phyloP scores from a whole-genome alignment of 1,140 invertebrate species.

The Drosophila carrolli region DNA sequence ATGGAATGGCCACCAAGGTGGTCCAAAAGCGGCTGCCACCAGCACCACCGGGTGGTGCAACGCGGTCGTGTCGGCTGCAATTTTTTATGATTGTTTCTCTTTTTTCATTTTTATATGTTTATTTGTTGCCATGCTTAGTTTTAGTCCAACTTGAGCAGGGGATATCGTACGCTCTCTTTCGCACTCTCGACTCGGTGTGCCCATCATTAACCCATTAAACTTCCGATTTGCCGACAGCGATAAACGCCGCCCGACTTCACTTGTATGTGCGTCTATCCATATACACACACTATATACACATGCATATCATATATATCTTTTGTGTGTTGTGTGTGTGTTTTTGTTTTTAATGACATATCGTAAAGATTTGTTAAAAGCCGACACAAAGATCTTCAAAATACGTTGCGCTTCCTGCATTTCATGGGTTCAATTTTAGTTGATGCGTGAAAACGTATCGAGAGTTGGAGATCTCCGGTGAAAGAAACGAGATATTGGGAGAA shows the following conservation, averaged over 20 bases:
- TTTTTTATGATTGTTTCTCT: conserved; percentile 74
- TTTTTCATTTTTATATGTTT: conserved; percentile 81
- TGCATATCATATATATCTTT: neutral
- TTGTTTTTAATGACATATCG: conserved; percentile 80
- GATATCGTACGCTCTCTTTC: conserved; percentile 19
- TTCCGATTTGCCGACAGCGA: conserved; percentile 83
- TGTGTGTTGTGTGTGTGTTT: conserved; percentile 32
- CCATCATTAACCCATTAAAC: conserved; percentile 83
- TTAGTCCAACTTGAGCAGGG: conserved; percentile 11
- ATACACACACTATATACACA: neutral
- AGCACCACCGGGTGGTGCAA: conserved; percentile 69
- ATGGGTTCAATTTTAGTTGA: conserved; percentile 65
- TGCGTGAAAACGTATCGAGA: conserved; percentile 66
- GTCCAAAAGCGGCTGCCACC: conserved; percentile 59
- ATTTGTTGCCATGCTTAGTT: conserved; percentile 64
- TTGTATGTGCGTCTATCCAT: conserved; percentile 14
- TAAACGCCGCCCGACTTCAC: conserved; percentile 58
- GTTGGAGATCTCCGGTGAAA: neutral
- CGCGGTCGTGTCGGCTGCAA: conserved; percentile 74
- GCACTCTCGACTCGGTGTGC: conserved; percentile 28
- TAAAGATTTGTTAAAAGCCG: conserved; percentile 83
- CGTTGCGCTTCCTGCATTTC: conserved; percentile 70
- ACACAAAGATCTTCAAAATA: conserved; percentile 70
- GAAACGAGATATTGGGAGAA: neutral
- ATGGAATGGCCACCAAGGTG: conserved; percentile 61